Percentiles rank a stretch among this genome's conserved stretches.
phyloP scores from a whole-genome alignment of 2,113 vertebrate genomes.

The Diadophis punctatus region DNA sequence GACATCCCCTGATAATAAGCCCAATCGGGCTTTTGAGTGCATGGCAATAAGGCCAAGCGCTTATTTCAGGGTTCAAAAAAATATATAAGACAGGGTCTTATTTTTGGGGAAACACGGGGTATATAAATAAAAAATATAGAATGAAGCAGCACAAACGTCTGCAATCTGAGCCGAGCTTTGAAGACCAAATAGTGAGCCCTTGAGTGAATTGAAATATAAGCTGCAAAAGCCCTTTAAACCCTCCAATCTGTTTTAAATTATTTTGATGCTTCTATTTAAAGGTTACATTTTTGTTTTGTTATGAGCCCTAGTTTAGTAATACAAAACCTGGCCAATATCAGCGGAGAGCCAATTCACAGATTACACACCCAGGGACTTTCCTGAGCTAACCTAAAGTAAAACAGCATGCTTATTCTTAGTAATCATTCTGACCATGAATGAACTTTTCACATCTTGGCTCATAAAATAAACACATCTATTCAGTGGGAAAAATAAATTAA shows the following conservation, averaged over 20 bases:
- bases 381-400: conserved; percentile 63
- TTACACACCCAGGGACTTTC: conserved; percentile 59
- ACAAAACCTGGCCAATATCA: conserved; percentile 56
- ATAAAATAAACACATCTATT: conserved; percentile 65
- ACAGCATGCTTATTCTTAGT: conserved; percentile 65
- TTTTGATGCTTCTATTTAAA: conserved; percentile 67
- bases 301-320: conserved; percentile 52
- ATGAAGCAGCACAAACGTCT: conserved; percentile 59
- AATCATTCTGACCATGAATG: conserved; percentile 64
- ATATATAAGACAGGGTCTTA: too few relatives aligned
- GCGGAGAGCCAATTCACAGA: conserved; percentile 62
- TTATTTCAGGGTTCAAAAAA: too few relatives aligned
- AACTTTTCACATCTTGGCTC: conserved; percentile 65
- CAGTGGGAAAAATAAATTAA: conserved; percentile 48
- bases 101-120: too few relatives aligned
- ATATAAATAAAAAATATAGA: conserved; percentile 28
- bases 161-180: conserved; percentile 67
- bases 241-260: conserved; percentile 72
- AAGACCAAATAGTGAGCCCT: conserved; percentile 62
- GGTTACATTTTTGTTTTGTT: conserved; percentile 68
- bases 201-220: conserved; percentile 61
- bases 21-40: too few relatives aligned
- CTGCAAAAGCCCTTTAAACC: conserved; percentile 63
- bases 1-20: too few relatives aligned
- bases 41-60: too few relatives aligned